Base-by-base conservation (phyloP, 1,140 invertebrate genomes). In the Ptiloglossa arizonensis region DNA sequence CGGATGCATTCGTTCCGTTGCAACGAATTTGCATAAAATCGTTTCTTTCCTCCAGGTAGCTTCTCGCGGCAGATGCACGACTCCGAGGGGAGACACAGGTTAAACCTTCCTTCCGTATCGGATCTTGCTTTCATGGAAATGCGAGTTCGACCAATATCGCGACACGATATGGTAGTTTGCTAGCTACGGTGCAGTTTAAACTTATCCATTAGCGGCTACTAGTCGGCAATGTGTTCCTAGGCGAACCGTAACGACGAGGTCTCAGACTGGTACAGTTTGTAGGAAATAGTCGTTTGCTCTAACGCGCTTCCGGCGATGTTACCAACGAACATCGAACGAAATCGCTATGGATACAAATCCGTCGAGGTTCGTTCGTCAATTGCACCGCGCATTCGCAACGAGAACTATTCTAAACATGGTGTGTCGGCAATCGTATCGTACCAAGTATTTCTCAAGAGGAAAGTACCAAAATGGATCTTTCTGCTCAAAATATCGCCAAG, bases 181-280 rank as follows among this genome's bases (percentile, higher is more conserved):
- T 32, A 44, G n/a, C 19, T 66, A 44, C 17, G 48, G 48, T 19
- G 27, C 22, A 29, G 46, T 35, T 79, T 76, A 57, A 86, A 86
- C 84, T 85, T 85, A 41, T n/a, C 82, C 75, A 85, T 86, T 86
- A 86, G 69, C 79, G 80, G 80, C 57, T 71, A 69, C 69, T 72
- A 74, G 56, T 29, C 1, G 48, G 44, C 64, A 64, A 62, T 64
- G 69, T 44, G 59, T 56, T 54, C 29, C 64, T 44, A 44, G 59
- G 54, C 44, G 62, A 85, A 82, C 66, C 74, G 59, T 77, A 75
- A 84, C 70, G 68, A 52, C 68, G 19, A 24, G 27, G 52, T 72
- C 80, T 74, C 79, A 29, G 72, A 82, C 60, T 46, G 27, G 19
- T 24, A n/a, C 74, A 72, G 79, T 72, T 82, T 35, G 48, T 54